phyloP scores from a whole-genome alignment of 2,797 vertebrate species.

The Manis pentadactyla region DNA sequence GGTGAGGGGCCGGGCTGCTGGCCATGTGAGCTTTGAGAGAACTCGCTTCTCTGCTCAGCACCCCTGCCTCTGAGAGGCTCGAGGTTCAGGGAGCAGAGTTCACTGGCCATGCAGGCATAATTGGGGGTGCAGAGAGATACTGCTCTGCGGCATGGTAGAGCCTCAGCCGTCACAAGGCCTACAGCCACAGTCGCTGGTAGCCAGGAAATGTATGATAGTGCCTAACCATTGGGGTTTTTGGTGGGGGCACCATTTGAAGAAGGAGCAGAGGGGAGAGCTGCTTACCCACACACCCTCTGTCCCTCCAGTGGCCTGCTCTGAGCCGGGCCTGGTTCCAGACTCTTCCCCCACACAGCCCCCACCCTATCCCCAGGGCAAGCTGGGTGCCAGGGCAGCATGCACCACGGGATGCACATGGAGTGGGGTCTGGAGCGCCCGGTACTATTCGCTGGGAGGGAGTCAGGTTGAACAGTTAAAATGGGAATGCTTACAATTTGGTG shows the following conservation, averaged over 20 bases:
- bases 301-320: neutral
- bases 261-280: neutral
- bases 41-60: neutral
- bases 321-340: neutral
- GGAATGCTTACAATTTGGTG: neutral
- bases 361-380: neutral
- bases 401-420: neutral
- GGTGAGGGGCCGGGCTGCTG: neutral
- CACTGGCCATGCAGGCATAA: fast-evolving
- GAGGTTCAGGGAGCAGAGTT: fast-evolving
- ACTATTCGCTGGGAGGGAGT: neutral
- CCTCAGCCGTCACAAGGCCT: neutral
- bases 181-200: neutral
- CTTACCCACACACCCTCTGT: neutral
- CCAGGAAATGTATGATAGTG: neutral
- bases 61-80: neutral
- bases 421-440: no score
- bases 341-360: neutral
- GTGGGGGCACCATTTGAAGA: neutral
- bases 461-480: no score
- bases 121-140: fast-evolving
- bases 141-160: neutral
- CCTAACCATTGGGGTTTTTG: neutral
- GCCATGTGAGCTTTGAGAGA: neutral
- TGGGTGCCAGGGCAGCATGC: neutral